These are phyloP conservation scores for Coranthus polyacanthus DNA, from an alignment of 2,797 vertebrate genomes.

Conservation along the genomic window DNA sequence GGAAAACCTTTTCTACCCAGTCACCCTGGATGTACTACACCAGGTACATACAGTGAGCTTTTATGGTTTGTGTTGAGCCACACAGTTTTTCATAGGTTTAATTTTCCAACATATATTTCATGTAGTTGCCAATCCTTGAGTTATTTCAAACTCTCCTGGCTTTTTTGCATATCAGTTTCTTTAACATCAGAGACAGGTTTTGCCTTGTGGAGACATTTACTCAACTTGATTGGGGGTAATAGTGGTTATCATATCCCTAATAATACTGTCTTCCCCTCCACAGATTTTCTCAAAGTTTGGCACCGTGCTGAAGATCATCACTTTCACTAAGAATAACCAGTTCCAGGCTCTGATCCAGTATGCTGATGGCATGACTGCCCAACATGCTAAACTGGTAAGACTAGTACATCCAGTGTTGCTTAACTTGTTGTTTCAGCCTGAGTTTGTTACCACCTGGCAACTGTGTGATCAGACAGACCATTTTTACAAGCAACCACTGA, in stretches of 20 bases:
- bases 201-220: neutral
- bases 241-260: neutral
- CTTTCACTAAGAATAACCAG: constrained; percentile 98
- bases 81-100: neutral
- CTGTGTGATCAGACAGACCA: neutral
- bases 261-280: neutral
- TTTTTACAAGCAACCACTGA: neutral
- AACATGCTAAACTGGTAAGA: constrained; percentile 95
- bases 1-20: constrained; percentile 98
- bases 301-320: constrained; percentile 97
- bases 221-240: neutral
- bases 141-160: neutral
- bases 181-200: neutral
- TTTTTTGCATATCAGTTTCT: no score
- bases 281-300: constrained; percentile 86
- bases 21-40: constrained; percentile 96
- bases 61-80: neutral
- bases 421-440: neutral
- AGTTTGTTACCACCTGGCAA: neutral
- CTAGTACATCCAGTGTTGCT: constrained; percentile 7
- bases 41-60: constrained; percentile 88
- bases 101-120: neutral
- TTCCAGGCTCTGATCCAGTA: constrained; percentile 98
- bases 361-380: constrained; percentile 93
- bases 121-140: neutral